phyloP scores from a whole-genome alignment of 92 coral and sea anemone genomes.

The Epizoanthus fatuus region DNA sequence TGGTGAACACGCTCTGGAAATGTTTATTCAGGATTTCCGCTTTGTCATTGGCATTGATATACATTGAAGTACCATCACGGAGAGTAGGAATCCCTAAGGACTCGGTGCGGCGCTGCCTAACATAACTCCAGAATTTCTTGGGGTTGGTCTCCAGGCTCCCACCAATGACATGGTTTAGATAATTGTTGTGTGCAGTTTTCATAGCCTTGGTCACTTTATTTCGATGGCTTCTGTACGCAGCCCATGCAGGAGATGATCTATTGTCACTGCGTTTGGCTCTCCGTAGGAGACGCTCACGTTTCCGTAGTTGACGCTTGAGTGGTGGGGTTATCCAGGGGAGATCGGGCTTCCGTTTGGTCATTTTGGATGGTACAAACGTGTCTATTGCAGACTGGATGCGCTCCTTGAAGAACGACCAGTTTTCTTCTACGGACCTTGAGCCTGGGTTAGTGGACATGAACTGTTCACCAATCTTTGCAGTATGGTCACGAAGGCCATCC shows the following conservation, averaged over 20 bases:
- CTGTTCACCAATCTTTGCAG: too few species aligned
- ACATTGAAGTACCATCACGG: background rate
- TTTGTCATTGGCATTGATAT: slow-evolving; percentile 34
- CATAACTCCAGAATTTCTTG: slow-evolving; percentile 30
- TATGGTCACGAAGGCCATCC: too few species aligned
- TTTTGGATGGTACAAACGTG: slow-evolving; percentile 37
- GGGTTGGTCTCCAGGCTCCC: slow-evolving; percentile 25
- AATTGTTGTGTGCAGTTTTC: slow-evolving; percentile 41
- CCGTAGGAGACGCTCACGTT: slow-evolving; percentile 53
- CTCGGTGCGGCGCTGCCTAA: slow-evolving; percentile 33
- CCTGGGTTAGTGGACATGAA: slow-evolving; percentile 45
- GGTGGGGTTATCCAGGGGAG: slow-evolving; percentile 45
- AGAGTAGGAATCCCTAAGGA: too few species aligned
- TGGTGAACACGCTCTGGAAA: background rate
- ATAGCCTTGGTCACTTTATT: background rate
- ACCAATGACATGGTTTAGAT: slow-evolving; percentile 41
- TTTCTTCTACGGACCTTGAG: slow-evolving; percentile 8
- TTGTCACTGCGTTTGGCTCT: slow-evolving; percentile 22
- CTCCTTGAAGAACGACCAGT: slow-evolving; percentile 27
- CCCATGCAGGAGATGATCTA: too few species aligned
- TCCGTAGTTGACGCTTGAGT: slow-evolving; percentile 58
- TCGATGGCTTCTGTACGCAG: too few species aligned
- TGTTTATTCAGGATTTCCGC: slow-evolving; percentile 25
- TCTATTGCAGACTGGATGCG: background rate
- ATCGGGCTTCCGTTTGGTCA: slow-evolving; percentile 17